phyloP scores from a whole-genome alignment of 2,888 invertebrate genomes.

The Dysmachus trigonus region DNA sequence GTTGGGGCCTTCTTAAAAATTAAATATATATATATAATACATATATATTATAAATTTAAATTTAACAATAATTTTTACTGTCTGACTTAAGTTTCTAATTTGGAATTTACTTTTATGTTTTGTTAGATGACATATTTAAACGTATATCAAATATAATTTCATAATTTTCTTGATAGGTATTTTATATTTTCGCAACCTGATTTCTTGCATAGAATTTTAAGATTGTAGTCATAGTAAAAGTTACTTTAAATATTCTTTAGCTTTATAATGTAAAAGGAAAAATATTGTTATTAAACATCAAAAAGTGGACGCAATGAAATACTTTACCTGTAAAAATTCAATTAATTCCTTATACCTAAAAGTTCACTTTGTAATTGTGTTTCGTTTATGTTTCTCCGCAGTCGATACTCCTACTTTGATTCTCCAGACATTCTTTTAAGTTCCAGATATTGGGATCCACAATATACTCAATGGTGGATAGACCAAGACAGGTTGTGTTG shows the following conservation, averaged over 20 bases:
- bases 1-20: too few relatives aligned
- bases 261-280: background rate
- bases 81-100: too few relatives aligned
- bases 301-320: background rate
- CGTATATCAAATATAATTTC: too few relatives aligned
- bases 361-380: background rate
- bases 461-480: conserved; percentile 7
- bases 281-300: background rate
- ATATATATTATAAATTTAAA: too few relatives aligned
- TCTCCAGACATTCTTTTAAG: background rate
- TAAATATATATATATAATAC: too few relatives aligned
- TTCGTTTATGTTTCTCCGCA: background rate
- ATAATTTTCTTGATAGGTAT: too few relatives aligned
- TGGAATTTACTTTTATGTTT: too few relatives aligned
- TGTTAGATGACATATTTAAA: too few relatives aligned
- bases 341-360: background rate
- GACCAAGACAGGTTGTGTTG: conserved; percentile 1
- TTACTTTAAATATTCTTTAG: background rate
- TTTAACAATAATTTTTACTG: too few relatives aligned
- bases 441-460: conserved; percentile 22
- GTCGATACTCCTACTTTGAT: conserved; percentile 19
- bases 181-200: too few relatives aligned
- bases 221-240: background rate
- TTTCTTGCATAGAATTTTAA: too few relatives aligned
- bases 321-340: background rate